phyloP scores from a whole-genome alignment of 2,888 invertebrate species.

The Apodemia mormo region DNA sequence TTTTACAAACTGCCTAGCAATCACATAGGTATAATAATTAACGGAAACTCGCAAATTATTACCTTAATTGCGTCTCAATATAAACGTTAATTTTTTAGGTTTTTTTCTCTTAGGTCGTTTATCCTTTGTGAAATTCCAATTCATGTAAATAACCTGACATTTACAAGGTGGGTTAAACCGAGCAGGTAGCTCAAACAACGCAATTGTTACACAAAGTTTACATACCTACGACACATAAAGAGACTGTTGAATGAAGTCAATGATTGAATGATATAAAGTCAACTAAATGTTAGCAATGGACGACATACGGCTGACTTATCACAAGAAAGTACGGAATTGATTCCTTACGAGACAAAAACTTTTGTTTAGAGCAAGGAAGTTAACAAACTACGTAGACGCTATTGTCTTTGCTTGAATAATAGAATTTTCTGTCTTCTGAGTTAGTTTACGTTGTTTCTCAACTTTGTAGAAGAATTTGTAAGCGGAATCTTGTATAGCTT shows the following conservation, averaged over 20 bases:
- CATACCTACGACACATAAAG: neutral
- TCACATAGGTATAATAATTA: no score
- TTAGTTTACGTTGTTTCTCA: constrained; percentile 16
- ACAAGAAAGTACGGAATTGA: constrained; percentile 33
- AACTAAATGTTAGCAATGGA: constrained; percentile 9
- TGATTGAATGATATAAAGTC: constrained; percentile 6
- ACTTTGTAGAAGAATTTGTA: constrained; percentile 15
- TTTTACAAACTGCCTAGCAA: no score
- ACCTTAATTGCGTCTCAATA: no score
- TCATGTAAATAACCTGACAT: neutral
- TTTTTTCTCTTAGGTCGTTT: neutral
- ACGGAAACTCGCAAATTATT: no score
- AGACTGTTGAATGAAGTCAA: neutral
- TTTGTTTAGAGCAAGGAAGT: constrained; percentile 34
- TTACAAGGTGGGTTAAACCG: neutral
- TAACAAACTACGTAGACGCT: constrained; percentile 36
- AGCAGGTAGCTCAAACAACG: no score
- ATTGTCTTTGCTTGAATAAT: constrained; percentile 32
- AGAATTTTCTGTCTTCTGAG: constrained; percentile 25
- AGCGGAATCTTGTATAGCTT: neutral
- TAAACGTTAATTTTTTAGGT: no score
- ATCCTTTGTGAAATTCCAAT: neutral
- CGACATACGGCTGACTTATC: constrained; percentile 29
- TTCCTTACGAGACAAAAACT: constrained; percentile 30
- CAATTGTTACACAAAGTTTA: neutral